Conservation (phyloP, 2,797 vertebrate genomes). For the Darevskia nairensis region DNA sequence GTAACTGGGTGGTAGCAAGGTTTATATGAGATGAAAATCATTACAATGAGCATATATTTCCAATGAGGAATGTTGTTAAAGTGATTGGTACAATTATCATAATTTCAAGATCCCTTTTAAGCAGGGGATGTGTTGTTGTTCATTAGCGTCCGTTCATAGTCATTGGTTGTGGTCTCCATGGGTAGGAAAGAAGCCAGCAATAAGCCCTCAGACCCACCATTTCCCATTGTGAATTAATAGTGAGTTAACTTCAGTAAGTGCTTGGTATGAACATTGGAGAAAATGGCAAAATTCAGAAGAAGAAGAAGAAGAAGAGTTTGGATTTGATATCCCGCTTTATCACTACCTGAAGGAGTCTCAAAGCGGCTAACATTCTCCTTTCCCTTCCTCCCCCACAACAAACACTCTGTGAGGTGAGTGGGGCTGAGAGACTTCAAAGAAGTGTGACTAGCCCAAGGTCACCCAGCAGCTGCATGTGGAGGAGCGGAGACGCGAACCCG, state of each 20-base stretch:
- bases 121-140: neutral
- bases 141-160: neutral
- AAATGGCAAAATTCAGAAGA: neutral
- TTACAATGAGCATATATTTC: neutral
- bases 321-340: too few relatives aligned
- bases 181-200: neutral
- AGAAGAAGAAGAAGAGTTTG: too few relatives aligned
- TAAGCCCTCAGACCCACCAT: neutral
- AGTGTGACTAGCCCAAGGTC: too few relatives aligned
- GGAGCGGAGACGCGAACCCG: too few relatives aligned
- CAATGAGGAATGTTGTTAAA: neutral
- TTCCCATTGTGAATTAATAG: constrained; percentile 13
- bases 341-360: too few relatives aligned
- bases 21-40: neutral
- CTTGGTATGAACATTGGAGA: neutral
- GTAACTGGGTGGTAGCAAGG: neutral
- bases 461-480: too few relatives aligned
- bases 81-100: neutral
- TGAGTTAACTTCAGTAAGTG: neutral
- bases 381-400: too few relatives aligned
- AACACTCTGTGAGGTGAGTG: too few relatives aligned
- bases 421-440: too few relatives aligned
- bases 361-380: too few relatives aligned
- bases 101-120: neutral
- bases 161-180: neutral